phyloP scores from a whole-genome alignment of 2,113 vertebrate species.

The Dicerorhinus sumatrensis region DNA sequence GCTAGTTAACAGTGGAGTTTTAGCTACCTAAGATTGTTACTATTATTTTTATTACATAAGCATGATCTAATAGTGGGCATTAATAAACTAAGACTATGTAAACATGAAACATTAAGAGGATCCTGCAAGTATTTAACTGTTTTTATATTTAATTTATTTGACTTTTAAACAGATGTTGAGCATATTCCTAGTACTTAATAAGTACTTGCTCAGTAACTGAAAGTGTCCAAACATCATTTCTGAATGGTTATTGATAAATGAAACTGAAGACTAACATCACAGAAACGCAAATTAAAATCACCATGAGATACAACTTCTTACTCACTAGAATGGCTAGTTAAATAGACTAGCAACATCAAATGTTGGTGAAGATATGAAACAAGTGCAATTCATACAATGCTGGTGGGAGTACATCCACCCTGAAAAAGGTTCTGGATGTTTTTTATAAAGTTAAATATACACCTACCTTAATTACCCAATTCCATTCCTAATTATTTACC shows the following conservation, averaged over 20 bases:
- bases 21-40: neutral
- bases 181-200: neutral
- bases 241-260: constrained; percentile 18
- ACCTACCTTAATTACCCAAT: constrained; percentile 16
- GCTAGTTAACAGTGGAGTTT: neutral
- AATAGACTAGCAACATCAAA: neutral
- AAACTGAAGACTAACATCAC: constrained; percentile 15
- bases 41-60: neutral
- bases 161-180: constrained; percentile 44
- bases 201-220: neutral
- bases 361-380: neutral
- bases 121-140: neutral
- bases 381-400: neutral
- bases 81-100: constrained; percentile 44
- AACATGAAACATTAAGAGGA: constrained; percentile 1
- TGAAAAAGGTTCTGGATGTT: neutral
- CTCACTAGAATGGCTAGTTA: neutral
- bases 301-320: neutral
- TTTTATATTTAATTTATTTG: constrained; percentile 15
- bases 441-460: constrained; percentile 9
- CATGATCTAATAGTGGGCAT: neutral
- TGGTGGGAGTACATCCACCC: neutral
- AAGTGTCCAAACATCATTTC: neutral
- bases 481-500: constrained; percentile 3
- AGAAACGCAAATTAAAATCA: constrained; percentile 36